These are phyloP conservation scores for Diglossa cyanea DNA, from an alignment of 2,797 vertebrate genomes.

Conservation along the genomic window DNA sequence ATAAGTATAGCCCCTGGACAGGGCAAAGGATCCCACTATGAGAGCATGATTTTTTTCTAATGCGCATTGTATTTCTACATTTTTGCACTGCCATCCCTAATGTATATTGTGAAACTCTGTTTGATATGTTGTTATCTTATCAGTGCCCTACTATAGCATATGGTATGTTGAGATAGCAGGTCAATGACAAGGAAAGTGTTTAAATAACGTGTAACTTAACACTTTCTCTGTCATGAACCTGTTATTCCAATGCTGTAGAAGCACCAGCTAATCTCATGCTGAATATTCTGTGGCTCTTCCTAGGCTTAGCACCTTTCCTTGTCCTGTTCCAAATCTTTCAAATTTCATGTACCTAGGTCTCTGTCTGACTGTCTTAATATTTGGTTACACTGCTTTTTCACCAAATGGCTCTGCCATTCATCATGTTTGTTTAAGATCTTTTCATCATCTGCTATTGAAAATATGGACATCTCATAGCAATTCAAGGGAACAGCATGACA, in stretches of 20 bases:
- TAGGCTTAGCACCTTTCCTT: neutral
- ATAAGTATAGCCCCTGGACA: neutral
- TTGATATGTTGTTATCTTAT: conserved; percentile 38
- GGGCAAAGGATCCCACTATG: neutral
- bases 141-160: conserved; percentile 40
- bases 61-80: neutral
- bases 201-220: conserved; percentile 18
- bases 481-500: neutral
- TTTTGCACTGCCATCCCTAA: conserved; percentile 14
- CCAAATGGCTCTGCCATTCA: neutral
- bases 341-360: neutral
- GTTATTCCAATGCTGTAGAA: conserved; percentile 9
- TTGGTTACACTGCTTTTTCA: neutral
- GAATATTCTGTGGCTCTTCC: neutral
- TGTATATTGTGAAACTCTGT: conserved; percentile 16
- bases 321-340: neutral
- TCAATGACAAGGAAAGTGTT: conserved; percentile 7
- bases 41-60: rapidly evolving
- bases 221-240: conserved; percentile 37
- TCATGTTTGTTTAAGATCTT: conserved; percentile 39
- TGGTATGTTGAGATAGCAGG: conserved; percentile 54
- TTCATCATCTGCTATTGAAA: neutral
- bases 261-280: neutral
- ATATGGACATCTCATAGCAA: neutral
- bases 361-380: neutral